phyloP scores from a whole-genome alignment of 2,113 vertebrate genomes.

The Lycaon pictus region DNA sequence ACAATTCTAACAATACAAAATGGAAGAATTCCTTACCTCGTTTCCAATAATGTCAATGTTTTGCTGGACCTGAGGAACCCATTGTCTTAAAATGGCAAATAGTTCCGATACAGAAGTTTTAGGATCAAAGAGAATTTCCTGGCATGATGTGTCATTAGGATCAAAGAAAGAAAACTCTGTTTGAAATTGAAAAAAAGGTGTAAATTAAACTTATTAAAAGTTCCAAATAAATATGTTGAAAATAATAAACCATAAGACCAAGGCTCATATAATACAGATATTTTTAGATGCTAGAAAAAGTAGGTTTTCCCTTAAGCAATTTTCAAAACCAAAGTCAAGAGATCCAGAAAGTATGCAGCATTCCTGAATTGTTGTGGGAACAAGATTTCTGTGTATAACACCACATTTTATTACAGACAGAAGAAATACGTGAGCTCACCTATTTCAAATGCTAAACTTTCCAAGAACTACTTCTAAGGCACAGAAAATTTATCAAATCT shows the following conservation, averaged over 20 bases:
- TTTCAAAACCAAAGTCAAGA: slow-evolving; percentile 37
- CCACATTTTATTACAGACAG: background rate
- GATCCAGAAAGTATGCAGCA: background rate
- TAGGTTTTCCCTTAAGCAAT: background rate
- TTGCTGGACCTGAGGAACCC: slow-evolving; percentile 99
- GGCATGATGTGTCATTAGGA: slow-evolving; percentile 95
- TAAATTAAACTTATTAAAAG: background rate
- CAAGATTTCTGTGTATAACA: background rate
- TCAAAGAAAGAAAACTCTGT: slow-evolving; percentile 99
- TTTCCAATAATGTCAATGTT: slow-evolving; percentile 95
- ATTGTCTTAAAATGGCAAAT: slow-evolving; percentile 98
- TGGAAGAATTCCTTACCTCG: slow-evolving; percentile 89
- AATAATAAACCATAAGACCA: slow-evolving; percentile 30
- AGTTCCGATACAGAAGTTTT: slow-evolving; percentile 96
- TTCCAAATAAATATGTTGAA: slow-evolving; percentile 43
- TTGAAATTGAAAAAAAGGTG: slow-evolving; percentile 1
- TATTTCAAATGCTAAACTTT: background rate
- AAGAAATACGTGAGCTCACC: background rate
- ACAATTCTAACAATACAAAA: background rate
- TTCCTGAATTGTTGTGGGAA: background rate
- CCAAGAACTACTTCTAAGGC: background rate
- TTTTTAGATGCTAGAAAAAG: background rate
- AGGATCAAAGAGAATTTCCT: slow-evolving; percentile 94
- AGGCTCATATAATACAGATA: slow-evolving; percentile 15
- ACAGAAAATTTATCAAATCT: background rate